Base-by-base conservation (phyloP, 2,113 vertebrate genomes). In the Trichomycterus rosablanca region DNA sequence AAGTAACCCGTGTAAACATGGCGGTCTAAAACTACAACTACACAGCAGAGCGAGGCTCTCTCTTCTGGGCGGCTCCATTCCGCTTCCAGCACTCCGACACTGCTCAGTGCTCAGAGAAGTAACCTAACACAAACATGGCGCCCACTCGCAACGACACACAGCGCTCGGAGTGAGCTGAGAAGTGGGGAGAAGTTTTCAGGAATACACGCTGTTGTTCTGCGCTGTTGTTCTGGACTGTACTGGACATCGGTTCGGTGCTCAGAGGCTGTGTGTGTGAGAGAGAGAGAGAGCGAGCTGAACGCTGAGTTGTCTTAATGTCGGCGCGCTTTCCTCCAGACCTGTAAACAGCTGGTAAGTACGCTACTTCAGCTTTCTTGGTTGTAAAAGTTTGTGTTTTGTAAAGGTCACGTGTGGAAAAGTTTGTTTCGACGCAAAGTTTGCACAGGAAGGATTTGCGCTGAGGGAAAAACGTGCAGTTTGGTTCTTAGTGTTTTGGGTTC, bases 41-140 rank as follows among this genome's bases (percentile, higher is more conserved):
- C 24, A 46, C 24, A 46, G 48, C 28, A 30, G 35, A 43, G 67
- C 69, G 51, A 72, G 49, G 71, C 66, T 71, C 44, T 72, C 66
- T 71, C 44, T 54, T 42, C 76, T 83, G 84, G 84, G 83, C 83
- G 83, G 80, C 55, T 82, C 81, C 81, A 78, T 73, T 68, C 66
- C 59, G 69, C 74, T 66, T 76, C 48, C 24, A 59, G 59, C 63
- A 51, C 65, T n/a, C 59, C 39, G 54, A 76, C 30, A 68, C 72
- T 66, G 70, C 37, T 40, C n/a, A 68, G 72, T 66, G 70, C 37
- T 40, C n/a, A n/a, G 37, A 40, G 37, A 78, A 74, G 78, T 76
- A 40, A 40, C 37, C 12, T 1, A 40, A 40, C 37, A 14, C 37
- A 40, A 40, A 40, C 37, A 40, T 40, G 37, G 37, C 37, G 37